A percentile compares a stretch with the other conserved stretches of the same genome.
Conservation (phyloP, 2,797 vertebrate species). For the Coregonus ussuriensis region DNA sequence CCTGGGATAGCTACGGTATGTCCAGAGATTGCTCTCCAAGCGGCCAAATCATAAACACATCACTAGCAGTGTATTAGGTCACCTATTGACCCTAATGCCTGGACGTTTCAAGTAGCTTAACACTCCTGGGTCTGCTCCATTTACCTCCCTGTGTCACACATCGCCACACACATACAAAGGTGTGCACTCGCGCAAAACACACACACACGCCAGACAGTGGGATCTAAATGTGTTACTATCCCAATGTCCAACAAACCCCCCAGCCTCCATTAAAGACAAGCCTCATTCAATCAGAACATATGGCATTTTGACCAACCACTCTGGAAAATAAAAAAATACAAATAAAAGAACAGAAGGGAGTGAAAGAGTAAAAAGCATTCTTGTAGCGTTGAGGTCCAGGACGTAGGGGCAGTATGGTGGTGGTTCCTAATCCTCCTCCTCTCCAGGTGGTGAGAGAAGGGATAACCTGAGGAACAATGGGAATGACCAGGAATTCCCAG, state of each 20-base stretch:
- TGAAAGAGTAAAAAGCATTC: too few species aligned
- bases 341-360: too few species aligned
- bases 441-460: not conserved
- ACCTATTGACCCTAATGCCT: not conserved
- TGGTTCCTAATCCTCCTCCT: not conserved
- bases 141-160: too few species aligned
- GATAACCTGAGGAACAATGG: slow-evolving; percentile 14
- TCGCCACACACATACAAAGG: not conserved
- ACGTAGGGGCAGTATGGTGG: slow-evolving; percentile 18
- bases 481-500: not conserved
- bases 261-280: not conserved
- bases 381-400: slow-evolving; percentile 16
- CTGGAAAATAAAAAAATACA: too few species aligned
- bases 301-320: slow-evolving; percentile 22
- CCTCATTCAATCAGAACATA: not conserved
- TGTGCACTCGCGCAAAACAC: too few species aligned
- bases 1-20: not conserved
- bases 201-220: too few species aligned
- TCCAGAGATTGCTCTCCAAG: not conserved
- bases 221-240: not conserved
- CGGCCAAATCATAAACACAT: not conserved
- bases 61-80: not conserved
- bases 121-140: too few species aligned
- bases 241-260: not conserved
- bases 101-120: too few species aligned